These are phyloP conservation scores for Holacanthella duospinosa DNA, from an alignment of 2,888 invertebrate species.

Conservation along the genomic window DNA sequence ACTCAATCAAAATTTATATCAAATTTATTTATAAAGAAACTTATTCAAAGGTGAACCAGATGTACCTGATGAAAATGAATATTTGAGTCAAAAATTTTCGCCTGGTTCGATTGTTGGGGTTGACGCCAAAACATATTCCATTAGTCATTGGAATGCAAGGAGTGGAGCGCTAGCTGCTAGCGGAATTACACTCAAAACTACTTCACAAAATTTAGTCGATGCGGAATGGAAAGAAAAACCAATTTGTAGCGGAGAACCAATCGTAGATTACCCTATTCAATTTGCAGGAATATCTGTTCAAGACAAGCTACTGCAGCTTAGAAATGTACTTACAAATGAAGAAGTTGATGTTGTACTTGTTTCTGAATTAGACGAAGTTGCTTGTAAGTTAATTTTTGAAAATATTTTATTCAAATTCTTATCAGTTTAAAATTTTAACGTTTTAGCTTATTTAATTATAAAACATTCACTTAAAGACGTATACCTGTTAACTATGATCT, in stretches of 20 bases:
- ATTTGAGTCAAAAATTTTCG: background rate
- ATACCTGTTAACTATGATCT: too few relatives aligned
- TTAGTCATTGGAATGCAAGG: background rate
- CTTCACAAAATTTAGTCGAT: background rate
- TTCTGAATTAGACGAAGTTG: slow-evolving; percentile 4
- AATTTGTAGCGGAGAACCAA: too few relatives aligned
- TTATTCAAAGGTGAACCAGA: background rate
- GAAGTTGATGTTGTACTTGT: background rate
- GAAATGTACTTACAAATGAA: background rate
- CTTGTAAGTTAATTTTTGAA: background rate
- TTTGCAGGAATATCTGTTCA: too few relatives aligned
- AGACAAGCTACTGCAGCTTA: background rate
- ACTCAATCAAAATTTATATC: background rate
- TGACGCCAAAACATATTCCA: background rate
- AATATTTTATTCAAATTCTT: too few relatives aligned
- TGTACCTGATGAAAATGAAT: background rate
- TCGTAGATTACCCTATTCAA: too few relatives aligned
- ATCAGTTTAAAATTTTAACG: too few relatives aligned
- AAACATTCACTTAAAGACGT: too few relatives aligned
- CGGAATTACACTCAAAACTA: background rate
- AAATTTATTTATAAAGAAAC: background rate
- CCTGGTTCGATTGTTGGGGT: background rate
- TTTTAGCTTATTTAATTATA: too few relatives aligned
- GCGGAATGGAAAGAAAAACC: background rate
- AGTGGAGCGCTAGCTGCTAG: background rate